phyloP scores from a whole-genome alignment of 2,888 invertebrate genomes.

The Sclerodermus sp. region DNA sequence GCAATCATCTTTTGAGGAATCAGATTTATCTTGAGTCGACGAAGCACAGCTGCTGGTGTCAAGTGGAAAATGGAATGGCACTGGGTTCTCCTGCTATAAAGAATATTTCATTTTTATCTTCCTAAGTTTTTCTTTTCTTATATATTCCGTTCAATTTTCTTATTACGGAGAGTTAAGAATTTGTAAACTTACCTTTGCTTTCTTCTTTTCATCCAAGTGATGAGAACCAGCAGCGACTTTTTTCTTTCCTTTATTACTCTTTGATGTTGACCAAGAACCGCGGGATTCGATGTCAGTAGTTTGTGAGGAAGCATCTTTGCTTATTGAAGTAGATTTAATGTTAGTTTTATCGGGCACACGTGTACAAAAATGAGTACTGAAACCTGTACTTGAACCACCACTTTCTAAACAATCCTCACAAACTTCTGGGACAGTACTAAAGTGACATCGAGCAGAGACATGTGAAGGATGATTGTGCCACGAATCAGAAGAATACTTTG shows the following conservation, averaged over 20 bases:
- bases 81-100: slow-evolving; percentile 25
- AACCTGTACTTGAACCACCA: slow-evolving; percentile 36
- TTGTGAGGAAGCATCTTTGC: slow-evolving; percentile 62
- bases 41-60: slow-evolving; percentile 24
- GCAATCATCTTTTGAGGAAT: slow-evolving; percentile 36
- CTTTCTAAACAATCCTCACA: slow-evolving; percentile 53
- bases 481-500: slow-evolving; percentile 40
- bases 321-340: slow-evolving; percentile 32
- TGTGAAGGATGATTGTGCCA: slow-evolving; percentile 54
- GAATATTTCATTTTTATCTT: not conserved
- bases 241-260: slow-evolving; percentile 23
- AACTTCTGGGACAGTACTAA: slow-evolving; percentile 55
- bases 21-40: slow-evolving; percentile 25
- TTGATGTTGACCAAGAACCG: slow-evolving; percentile 28
- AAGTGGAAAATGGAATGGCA: slow-evolving; percentile 21
- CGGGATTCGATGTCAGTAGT: slow-evolving; percentile 52
- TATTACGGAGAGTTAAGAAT: too few relatives aligned
- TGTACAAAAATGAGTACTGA: slow-evolving; percentile 54
- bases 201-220: slow-evolving; percentile 27
- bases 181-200: slow-evolving; percentile 30
- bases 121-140: too few relatives aligned
- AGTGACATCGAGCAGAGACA: slow-evolving; percentile 29
- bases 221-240: slow-evolving; percentile 24
- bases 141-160: too few relatives aligned
- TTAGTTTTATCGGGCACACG: slow-evolving; percentile 41